Percentiles rank a stretch among this genome's conserved stretches.
Conservation (phyloP, 2,113 vertebrate species). For the Azemiops feae region DNA sequence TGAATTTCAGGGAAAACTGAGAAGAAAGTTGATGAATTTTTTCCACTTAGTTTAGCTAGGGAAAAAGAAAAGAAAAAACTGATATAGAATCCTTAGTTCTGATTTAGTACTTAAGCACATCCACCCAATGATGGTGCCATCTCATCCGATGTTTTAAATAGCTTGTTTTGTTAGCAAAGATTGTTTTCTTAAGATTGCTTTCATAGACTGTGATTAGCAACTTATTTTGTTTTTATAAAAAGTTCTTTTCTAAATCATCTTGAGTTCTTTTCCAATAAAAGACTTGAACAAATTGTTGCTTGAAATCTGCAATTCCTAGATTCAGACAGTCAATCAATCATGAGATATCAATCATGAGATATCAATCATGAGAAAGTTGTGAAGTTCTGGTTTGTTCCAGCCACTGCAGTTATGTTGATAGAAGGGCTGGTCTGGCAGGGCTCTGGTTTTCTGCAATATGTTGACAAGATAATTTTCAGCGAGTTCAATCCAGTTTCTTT, state of each 20-base stretch:
- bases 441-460: not conserved
- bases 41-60: not conserved
- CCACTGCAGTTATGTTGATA: not conserved
- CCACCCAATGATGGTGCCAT: not conserved
- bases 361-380: not conserved
- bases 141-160: conserved; percentile 39
- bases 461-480: not conserved
- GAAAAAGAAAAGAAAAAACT: not conserved
- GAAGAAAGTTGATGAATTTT: not conserved
- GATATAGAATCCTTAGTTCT: not conserved
- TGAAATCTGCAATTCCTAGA: not conserved
- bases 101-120: not conserved
- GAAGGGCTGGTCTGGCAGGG: not conserved
- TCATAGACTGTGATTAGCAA: conserved; percentile 66
- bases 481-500: not conserved
- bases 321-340: too few species aligned
- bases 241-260: conserved; percentile 32
- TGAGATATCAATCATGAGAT: not conserved
- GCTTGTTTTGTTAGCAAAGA: conserved; percentile 54
- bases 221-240: conserved; percentile 65
- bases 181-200: conserved; percentile 57
- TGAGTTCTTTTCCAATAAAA: conserved; percentile 3
- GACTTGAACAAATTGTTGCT: not conserved
- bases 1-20: not conserved
- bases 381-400: not conserved